A percentile compares a stretch with the other conserved stretches of the same genome.
Conservation (phyloP, 2,113 vertebrate genomes). For the Ardeotis arabs region DNA sequence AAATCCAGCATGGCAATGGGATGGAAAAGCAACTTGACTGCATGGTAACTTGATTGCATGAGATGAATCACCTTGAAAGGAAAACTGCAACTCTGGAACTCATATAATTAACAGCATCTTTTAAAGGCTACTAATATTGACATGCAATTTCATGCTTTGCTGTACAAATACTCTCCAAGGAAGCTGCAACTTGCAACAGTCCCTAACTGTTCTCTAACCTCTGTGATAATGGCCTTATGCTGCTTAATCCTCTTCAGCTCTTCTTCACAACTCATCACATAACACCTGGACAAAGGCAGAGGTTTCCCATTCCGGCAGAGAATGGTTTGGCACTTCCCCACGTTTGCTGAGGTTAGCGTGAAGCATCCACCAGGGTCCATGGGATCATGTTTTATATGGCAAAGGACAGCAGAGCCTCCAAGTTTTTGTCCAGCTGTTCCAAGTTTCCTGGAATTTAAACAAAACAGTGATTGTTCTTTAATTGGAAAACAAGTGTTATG, state of each 20-base stretch:
- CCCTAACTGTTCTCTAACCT: constrained; percentile 77
- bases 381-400: constrained; percentile 96
- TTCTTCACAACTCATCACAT: constrained; percentile 88
- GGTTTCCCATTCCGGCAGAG: constrained; percentile 94
- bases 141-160: background rate
- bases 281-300: constrained; percentile 87
- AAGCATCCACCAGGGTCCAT: constrained; percentile 92
- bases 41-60: background rate
- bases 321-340: constrained; percentile 96
- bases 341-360: constrained; percentile 92
- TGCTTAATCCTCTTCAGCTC: constrained; percentile 89
- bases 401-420: constrained; percentile 94
- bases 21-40: background rate
- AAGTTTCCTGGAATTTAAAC: constrained; percentile 84
- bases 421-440: constrained; percentile 97
- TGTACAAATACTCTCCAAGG: background rate
- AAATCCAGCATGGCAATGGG: background rate
- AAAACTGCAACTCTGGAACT: background rate
- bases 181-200: background rate
- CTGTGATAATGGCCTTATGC: constrained; percentile 95
- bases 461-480: background rate
- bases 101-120: background rate
- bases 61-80: background rate
- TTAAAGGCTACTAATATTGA: background rate
- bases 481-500: background rate